Evolutionary conservation across 1,140 invertebrate species (phyloP), one percentile per base, ranked within the genome.

Genomic region (Papilio aristodemus): DNA sequence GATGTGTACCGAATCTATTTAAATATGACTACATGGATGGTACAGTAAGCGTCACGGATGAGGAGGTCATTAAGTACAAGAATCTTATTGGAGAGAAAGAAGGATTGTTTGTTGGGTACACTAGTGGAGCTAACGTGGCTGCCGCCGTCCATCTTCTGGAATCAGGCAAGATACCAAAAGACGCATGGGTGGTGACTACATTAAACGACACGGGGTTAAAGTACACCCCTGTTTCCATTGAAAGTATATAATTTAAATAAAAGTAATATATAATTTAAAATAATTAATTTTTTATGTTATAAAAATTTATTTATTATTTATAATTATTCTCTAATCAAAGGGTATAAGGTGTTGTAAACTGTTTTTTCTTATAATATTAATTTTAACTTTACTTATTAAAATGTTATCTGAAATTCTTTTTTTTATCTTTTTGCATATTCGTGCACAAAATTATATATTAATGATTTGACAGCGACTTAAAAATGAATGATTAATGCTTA

Each of bases 31-130:
- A 78, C 32, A 76, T 89, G 79, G 85, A 89, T 68, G 89, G 77
- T 0, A 85, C 86, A 1, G 22, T 89, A 10, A 79, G 71, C 22
- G 80, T 89, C 1, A 84, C 79, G 41, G 89, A 91, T 62, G 89
- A 89, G 67, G 89, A 91, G 71, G 80, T 81, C 4, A 64, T 81
- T 14, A 62, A 84, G n/a, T 91, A 89, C 57, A 86, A 79, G 69
- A 79, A 84, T 13, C 71, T 89, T 11, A 78, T 91, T 17, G 89
- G 89, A 1, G 78, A 86, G 63, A 89, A 87, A 66, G 89, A 91
- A 72, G 89, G 89, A 39, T 62, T 91, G 19, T 91, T 80, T 46
- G 89, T 91, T n/a, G 89, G 89, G 0, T 91, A 89, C 66, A 91
- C 87, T 0, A 88, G 87, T 62, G 89, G 78, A 0, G 89, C 89